Evolutionary conservation across 2,797 vertebrate genomes (phyloP).

Genomic region (Octomys mimax): DNA sequence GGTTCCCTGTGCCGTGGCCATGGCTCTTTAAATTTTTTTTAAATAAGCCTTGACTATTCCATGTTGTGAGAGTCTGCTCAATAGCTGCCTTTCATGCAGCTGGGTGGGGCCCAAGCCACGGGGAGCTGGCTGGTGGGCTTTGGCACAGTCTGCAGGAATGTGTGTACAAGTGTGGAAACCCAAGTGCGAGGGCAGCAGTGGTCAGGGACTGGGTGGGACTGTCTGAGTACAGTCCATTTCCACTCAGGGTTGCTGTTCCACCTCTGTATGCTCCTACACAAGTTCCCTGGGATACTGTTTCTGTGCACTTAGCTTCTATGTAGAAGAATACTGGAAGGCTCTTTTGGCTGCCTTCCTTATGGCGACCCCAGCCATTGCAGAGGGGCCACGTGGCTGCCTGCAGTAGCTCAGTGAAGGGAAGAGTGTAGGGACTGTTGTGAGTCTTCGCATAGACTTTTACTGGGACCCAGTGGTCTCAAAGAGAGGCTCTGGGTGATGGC

Average conservation of each 20-base stretch:
- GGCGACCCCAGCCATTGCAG: background rate
- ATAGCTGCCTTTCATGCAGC: constrained; percentile 43
- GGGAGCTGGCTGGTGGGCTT: constrained; percentile 17
- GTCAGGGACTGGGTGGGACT: background rate
- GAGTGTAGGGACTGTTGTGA: background rate
- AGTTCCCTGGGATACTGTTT: background rate
- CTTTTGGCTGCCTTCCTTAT: background rate
- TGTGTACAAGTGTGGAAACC: background rate
- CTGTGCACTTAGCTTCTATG: background rate
- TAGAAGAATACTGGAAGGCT: background rate
- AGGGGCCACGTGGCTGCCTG: background rate
- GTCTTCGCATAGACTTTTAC: background rate
- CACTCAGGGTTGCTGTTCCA: background rate
- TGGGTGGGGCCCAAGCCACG: background rate
- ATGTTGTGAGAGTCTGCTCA: background rate
- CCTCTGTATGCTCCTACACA: background rate
- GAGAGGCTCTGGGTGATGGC: background rate
- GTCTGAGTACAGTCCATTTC: background rate
- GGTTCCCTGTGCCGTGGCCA: background rate
- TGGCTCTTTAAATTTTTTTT: background rate
- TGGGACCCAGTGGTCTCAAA: background rate
- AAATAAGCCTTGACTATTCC: background rate
- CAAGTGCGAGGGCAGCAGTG: background rate
- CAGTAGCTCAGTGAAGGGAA: background rate
- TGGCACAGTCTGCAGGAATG: background rate